Evolutionary conservation across 2,797 vertebrate genomes (phyloP).

Genomic region (Emys orbicularis): DNA sequence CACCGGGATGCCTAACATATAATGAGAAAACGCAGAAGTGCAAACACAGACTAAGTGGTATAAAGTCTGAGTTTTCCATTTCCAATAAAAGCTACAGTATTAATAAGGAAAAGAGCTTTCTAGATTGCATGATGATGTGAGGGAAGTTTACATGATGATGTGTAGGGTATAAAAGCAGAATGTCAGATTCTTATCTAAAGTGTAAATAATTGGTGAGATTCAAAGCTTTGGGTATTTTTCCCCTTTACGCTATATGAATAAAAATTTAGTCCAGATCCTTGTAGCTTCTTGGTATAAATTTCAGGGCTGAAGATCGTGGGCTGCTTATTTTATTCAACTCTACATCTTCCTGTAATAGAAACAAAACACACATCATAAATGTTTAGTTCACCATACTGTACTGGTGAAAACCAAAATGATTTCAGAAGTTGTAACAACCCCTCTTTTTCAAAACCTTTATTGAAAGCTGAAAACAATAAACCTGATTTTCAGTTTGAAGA

Average conservation of each 20-base stretch:
- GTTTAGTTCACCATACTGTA: slow-evolving; percentile 21
- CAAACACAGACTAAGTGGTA: background rate
- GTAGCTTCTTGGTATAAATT: slow-evolving; percentile 39
- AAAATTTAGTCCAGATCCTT: slow-evolving; percentile 17
- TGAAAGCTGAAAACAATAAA: slow-evolving; percentile 37
- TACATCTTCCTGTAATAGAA: slow-evolving; percentile 56
- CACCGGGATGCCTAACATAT: background rate
- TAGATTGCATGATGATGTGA: background rate
- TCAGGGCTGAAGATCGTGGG: slow-evolving; percentile 9
- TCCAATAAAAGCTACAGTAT: background rate
- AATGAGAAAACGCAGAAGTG: slow-evolving; percentile 1
- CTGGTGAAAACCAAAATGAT: background rate
- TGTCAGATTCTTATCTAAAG: background rate
- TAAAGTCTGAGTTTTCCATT: slow-evolving; percentile 28
- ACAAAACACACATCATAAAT: slow-evolving; percentile 9
- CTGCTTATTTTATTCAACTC: slow-evolving; percentile 22
- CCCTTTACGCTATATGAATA: slow-evolving; percentile 24
- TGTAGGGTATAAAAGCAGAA: background rate
- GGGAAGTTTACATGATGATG: background rate
- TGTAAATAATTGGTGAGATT: slow-evolving; percentile 31
- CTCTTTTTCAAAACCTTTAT: background rate
- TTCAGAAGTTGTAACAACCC: slow-evolving; percentile 3
- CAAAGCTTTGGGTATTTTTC: background rate
- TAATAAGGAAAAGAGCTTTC: slow-evolving; percentile 17
- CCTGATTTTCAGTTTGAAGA: slow-evolving; percentile 81